Base-by-base conservation (phyloP, 2,888 invertebrate genomes). In the Formica aserva region DNA sequence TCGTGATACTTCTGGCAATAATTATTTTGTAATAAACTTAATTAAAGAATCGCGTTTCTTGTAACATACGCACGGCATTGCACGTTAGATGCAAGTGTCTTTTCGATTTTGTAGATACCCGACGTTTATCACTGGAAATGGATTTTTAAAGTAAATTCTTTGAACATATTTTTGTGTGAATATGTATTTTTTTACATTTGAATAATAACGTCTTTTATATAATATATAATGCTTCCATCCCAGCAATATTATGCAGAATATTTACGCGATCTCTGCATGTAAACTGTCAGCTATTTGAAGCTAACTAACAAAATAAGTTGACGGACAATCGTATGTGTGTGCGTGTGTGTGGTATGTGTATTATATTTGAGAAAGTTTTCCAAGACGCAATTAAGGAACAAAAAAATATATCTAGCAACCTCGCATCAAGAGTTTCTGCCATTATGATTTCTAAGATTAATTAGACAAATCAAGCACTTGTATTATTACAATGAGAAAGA, bases 61-160 rank as follows among this genome's bases (percentile, higher is more conserved):
- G n/a, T 6, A 15, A 60, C 57, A 5, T 60, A 15, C 2, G 13
- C 22, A 41, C 8, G 13, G 18, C 45, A 15, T 67, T 48, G 18
- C n/a, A 48, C 48, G n/a, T 48, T 22, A 72, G 22, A 32, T 32
- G 41, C 60, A 45, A 62, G n/a, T 29, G n/a, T 65, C 26, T 45
- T 22, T 38, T 38, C 62, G 11, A 38, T 52, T 69, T 35, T 13
- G n/a, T 63, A 18, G n/a, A 74, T 13, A 18, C 41, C 66, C n/a
- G 13, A 15, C 29, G 6, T 41, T 22, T 18, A 77, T 72, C 65
- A 4, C 57, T 81, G 62, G 66, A 81, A 82, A 72, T 38, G 48
- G 8, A 35, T n/a, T 57, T 76, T 71, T 82, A 52, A 71, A 22
- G 26, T 60, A 77, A 85, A 85, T 82, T 72, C 67, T 76, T 66